Base-by-base conservation (phyloP, 2,888 invertebrate genomes). In the Allygus modestus region DNA sequence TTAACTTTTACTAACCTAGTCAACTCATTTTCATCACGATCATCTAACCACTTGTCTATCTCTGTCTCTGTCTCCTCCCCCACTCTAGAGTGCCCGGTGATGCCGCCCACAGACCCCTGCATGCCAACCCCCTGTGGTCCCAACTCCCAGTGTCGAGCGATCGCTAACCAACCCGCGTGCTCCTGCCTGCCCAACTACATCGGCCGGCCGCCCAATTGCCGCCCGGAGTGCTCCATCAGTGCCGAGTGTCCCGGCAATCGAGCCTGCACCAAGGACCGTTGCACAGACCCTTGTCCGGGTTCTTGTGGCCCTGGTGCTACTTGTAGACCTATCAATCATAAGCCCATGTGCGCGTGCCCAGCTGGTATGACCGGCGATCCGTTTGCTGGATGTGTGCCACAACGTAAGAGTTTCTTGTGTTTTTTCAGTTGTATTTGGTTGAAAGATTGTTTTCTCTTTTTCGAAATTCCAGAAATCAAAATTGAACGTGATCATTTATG, bases 61-160 rank as follows among this genome's bases (percentile, higher is more conserved):
- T 69, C 75, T 81, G 73, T 84, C 46, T 79, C 81, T 81, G 51
- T 71, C 23, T 51, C 11, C 41, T 41, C 37, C 2, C 75, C 20
- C 15, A 2, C 46, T 65, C 84, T 84, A 86, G 86, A 86, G 81
- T 86, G 87, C 41, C 54, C 85, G 1, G 85, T 75, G 11, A 58
- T 82, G 65, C 83, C 83, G 15, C 82, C 85, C 88, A 28, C 89
- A 90, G 20, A 96, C 89, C 94, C 94, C 37, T 95, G 95, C 89
- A 91, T 93, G 89, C 94, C 96, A 75, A 95, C 94, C 77, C 96
- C 96, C 0, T 97, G 97, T 88, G 94, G 94, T 58, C 91, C 92
- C 84, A 94, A 94, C 89, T 91, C 94, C 4, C 92, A 92, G 89
- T 95, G 95, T 85, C 85, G 84, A 23, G 89, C 86, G 88, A 83